Conservation (phyloP, 2,888 invertebrate species). For the Microplitis manilae region DNA sequence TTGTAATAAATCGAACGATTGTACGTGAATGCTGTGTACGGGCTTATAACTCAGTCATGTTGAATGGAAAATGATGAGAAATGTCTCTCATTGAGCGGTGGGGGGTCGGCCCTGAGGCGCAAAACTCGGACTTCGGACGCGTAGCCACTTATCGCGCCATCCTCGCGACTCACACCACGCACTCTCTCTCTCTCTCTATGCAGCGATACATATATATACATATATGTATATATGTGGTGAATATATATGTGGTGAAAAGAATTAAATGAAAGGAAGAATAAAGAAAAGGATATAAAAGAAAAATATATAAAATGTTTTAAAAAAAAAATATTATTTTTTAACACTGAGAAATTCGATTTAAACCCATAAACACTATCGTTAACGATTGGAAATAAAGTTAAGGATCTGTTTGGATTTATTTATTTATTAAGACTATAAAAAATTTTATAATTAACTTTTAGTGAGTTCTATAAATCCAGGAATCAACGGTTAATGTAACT, state of each 20-base stretch:
- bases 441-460: conserved; percentile 17
- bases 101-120: conserved; percentile 59
- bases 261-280: conserved; percentile 7
- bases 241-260: conserved; percentile 9
- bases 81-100: conserved; percentile 70
- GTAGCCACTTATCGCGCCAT: conserved; percentile 32
- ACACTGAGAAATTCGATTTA: not conserved
- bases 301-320: not conserved
- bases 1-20: conserved; percentile 70
- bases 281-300: conserved; percentile 13
- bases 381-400: not conserved
- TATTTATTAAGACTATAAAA: not conserved
- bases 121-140: conserved; percentile 15
- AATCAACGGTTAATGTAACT: not conserved
- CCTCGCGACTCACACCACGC: not conserved
- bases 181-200: not conserved
- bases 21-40: conserved; percentile 55
- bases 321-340: not conserved
- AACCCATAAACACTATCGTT: not conserved
- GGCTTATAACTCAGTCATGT: conserved; percentile 67
- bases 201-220: not conserved
- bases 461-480: conserved; percentile 2
- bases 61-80: conserved; percentile 71
- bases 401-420: conserved; percentile 3
- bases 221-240: conserved; percentile 8